Evolutionary conservation across 2,113 vertebrate genomes (phyloP).

Genomic region (Tretioscincus oriximinensis): DNA sequence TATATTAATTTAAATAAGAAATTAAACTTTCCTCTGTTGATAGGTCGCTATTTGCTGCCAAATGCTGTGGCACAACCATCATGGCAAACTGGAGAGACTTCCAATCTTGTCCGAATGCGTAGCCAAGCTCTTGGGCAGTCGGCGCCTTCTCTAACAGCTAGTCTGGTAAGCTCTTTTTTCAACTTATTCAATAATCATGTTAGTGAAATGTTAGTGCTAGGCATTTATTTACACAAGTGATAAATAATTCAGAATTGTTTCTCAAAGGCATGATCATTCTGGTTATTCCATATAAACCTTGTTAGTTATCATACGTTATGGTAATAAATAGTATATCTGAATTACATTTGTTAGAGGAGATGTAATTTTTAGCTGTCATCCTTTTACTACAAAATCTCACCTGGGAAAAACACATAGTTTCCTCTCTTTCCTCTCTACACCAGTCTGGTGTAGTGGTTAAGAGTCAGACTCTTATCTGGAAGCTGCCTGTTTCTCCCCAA

Average conservation of each 20-base stretch:
- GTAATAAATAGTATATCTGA: constrained; percentile 28
- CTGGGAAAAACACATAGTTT: not conserved
- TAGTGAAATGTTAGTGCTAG: not conserved
- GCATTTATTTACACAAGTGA: not conserved
- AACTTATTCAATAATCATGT: not conserved
- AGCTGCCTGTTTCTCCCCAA: too few relatives aligned
- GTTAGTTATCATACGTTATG: not conserved
- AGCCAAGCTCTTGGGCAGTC: constrained; percentile 90
- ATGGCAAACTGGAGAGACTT: constrained; percentile 77
- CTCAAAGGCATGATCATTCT: not conserved
- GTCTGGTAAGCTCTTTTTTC: constrained; percentile 78
- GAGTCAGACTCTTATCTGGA: too few relatives aligned
- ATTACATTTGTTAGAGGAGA: not conserved
- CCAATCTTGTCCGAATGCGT: constrained; percentile 90
- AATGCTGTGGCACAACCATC: constrained; percentile 70
- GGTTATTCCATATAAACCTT: not conserved
- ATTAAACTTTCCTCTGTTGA: constrained; percentile 30
- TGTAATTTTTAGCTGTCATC: constrained; percentile 33
- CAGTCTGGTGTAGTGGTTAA: constrained; percentile 9
- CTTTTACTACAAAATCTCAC: constrained; percentile 21
- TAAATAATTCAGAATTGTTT: constrained; percentile 21
- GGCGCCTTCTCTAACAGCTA: constrained; percentile 88
- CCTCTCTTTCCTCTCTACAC: too few relatives aligned
- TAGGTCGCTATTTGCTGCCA: constrained; percentile 91
- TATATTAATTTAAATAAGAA: not conserved